Percentiles rank a stretch among this genome's conserved stretches.
Conservation (phyloP, 2,797 vertebrate genomes). For the Intellagama lesueurii region DNA sequence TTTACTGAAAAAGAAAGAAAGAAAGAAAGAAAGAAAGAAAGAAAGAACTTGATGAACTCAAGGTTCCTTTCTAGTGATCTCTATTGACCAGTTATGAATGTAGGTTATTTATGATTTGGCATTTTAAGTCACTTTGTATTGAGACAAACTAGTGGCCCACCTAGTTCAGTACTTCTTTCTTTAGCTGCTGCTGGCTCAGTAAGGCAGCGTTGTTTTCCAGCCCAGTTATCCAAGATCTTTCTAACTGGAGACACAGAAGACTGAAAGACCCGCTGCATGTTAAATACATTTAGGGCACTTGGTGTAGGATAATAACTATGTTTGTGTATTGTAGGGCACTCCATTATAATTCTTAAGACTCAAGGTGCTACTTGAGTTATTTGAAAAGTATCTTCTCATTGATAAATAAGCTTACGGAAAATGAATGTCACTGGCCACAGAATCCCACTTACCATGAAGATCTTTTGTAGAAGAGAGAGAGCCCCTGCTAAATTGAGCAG, state of each 20-base stretch:
- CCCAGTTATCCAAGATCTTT: neutral
- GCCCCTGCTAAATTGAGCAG: neutral
- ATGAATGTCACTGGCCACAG: too few species aligned
- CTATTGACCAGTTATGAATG: neutral
- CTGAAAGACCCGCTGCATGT: neutral
- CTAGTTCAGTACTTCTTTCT: neutral
- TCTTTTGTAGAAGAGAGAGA: neutral
- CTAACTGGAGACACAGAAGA: neutral
- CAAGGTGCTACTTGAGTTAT: rapidly evolving
- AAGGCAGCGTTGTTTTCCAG: neutral
- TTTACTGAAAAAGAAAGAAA: neutral
- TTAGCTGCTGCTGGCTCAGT: neutral
- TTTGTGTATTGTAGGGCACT: neutral
- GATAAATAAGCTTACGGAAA: slow-evolving; percentile 1
- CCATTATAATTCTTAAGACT: neutral
- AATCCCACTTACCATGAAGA: neutral
- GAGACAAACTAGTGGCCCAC: neutral
- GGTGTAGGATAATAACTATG: neutral
- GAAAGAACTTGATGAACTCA: neutral
- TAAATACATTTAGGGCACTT: neutral
- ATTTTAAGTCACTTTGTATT: neutral
- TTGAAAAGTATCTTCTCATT: neutral
- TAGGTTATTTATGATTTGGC: neutral
- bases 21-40: too few species aligned
- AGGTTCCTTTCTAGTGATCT: neutral